Evolutionary conservation across 92 coral and sea anemone species (phyloP).

Genomic region (Hydrozoanthus gracilis): DNA sequence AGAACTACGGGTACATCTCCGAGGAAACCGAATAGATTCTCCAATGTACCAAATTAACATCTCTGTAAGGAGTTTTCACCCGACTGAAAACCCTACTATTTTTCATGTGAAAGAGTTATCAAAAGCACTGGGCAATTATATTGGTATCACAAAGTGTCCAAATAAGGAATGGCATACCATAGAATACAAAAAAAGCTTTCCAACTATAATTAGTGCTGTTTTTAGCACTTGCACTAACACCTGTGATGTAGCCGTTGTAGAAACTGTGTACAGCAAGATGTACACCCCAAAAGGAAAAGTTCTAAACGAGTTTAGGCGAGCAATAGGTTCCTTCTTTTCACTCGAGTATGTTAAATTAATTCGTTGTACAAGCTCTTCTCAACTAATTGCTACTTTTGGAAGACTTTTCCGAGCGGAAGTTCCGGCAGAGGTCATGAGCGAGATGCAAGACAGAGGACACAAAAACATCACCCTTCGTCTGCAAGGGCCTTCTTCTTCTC

Average conservation of each 20-base stretch:
- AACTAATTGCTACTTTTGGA: conserved; percentile 40
- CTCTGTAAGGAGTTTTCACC: conserved; percentile 35
- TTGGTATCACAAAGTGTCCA: conserved; percentile 30
- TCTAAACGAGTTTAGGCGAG: neutral
- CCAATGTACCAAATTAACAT: conserved; percentile 44
- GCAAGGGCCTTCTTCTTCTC: conserved; percentile 8
- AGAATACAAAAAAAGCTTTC: conserved; percentile 38
- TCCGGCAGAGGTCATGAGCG: conserved; percentile 7
- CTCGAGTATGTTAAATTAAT: conserved; percentile 13
- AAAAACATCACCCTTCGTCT: conserved; percentile 5
- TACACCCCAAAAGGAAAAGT: neutral
- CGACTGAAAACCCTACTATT: conserved; percentile 25
- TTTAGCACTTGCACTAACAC: conserved; percentile 43
- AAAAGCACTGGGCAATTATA: neutral
- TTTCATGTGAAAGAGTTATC: conserved; percentile 8
- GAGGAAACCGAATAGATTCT: conserved; percentile 20
- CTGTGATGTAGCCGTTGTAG: conserved; percentile 31
- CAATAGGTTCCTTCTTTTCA: conserved; percentile 47
- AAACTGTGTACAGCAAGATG: conserved; percentile 9
- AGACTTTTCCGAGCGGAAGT: conserved; percentile 29
- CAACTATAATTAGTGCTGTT: conserved; percentile 32
- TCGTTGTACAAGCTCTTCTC: conserved; percentile 40
- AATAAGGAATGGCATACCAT: conserved; percentile 36
- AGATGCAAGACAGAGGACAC: conserved; percentile 32
- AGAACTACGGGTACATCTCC: neutral